A percentile compares a stretch with the other conserved stretches of the same genome.
phyloP scores from a whole-genome alignment of 2,113 vertebrate species.

The Anseranas semipalmata region DNA sequence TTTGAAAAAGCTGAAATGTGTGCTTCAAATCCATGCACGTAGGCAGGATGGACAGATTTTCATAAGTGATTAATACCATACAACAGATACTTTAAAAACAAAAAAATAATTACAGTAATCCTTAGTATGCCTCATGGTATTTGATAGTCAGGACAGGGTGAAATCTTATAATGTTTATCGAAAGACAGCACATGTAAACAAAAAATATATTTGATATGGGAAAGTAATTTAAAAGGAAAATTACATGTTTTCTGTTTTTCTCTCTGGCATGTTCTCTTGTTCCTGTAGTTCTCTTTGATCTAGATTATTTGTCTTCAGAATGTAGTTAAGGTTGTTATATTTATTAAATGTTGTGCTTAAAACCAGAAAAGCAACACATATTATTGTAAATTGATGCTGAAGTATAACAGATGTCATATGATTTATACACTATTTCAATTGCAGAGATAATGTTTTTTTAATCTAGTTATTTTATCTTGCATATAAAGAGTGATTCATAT shows the following conservation, averaged over 20 bases:
- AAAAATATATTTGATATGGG: background rate
- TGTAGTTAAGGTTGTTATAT: background rate
- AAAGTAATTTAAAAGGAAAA: background rate
- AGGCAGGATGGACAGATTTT: background rate
- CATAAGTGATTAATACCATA: background rate
- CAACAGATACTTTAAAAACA: background rate
- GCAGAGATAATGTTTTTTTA: background rate
- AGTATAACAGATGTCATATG: background rate
- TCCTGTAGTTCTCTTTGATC: background rate
- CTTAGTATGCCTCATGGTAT: background rate
- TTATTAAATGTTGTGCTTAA: background rate
- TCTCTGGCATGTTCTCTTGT: background rate
- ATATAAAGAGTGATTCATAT: background rate
- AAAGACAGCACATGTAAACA: background rate
- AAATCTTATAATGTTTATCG: background rate
- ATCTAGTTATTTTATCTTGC: background rate
- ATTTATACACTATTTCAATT: background rate
- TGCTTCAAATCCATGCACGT: background rate
- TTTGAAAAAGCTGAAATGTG: background rate
- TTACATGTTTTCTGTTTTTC: background rate
- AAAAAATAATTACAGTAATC: background rate
- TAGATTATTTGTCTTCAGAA: background rate
- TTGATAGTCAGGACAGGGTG: background rate
- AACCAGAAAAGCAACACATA: background rate
- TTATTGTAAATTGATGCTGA: background rate